phyloP scores from a whole-genome alignment of 2,113 vertebrate species.

The Zapornia atra region DNA sequence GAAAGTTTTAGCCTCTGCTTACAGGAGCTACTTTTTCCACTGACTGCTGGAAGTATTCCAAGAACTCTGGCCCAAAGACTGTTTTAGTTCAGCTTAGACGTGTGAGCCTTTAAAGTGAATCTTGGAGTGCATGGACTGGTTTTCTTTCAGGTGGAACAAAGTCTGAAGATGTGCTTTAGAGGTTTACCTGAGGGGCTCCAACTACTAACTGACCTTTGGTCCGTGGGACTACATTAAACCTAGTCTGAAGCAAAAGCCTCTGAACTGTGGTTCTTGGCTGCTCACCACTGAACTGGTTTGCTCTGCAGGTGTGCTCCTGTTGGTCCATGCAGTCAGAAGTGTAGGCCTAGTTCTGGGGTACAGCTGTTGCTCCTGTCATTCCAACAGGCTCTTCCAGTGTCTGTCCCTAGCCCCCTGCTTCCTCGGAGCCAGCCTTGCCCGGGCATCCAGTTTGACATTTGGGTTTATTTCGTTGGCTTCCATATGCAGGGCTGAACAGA shows the following conservation, averaged over 20 bases:
- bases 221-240: background rate
- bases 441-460: background rate
- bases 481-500: background rate
- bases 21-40: background rate
- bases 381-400: background rate
- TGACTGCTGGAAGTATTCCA: background rate
- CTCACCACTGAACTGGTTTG: background rate
- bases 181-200: accelerated
- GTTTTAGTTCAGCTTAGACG: background rate
- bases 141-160: background rate
- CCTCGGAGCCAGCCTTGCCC: background rate
- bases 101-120: background rate
- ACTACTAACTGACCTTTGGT: accelerated
- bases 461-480: background rate
- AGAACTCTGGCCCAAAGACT: background rate
- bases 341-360: background rate
- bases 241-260: background rate
- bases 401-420: background rate
- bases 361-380: background rate
- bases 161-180: background rate
- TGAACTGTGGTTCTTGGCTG: background rate
- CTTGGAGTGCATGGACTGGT: background rate
- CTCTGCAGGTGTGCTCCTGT: background rate
- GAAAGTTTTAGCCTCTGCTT: background rate
- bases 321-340: background rate